Base-by-base conservation (phyloP, 1,140 invertebrate genomes). In the Physella acuta region DNA sequence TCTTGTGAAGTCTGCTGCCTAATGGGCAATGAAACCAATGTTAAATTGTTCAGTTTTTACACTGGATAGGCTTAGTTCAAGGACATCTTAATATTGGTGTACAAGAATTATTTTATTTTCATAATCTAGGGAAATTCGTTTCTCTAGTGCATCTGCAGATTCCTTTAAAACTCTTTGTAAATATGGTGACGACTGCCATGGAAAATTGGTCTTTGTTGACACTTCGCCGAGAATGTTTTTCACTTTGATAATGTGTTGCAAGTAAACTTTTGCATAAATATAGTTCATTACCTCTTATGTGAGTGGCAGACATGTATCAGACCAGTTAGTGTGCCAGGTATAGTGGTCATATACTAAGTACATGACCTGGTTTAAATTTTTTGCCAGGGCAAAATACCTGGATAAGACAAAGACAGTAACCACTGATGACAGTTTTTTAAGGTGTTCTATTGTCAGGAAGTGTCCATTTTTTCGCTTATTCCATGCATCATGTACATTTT, bases 1-100 rank as follows among this genome's bases (percentile, higher is more conserved):
- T 66, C 77, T 80, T 64, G 76, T 79, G 31, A 78, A 80, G 55
- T 74, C 73, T 37, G 76, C 65, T 53, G 76, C 78, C 39, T 79
- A 73, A 76, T 24, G 8, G 24, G 28, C 8, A n/a, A n/a, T n/a
- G n/a, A n/a, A n/a, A n/a, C n/a, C n/a, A n/a, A n/a, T n/a, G n/a
- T n/a, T n/a, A n/a, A n/a, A n/a, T n/a, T n/a, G n/a, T 37, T 24
- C 60, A 30, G 39, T 24, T 52, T 2, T 16, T 3, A 26, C 44
- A 2, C n/a, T 64, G 24, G 30, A 20, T 52, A n/a, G 1, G 30
- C 31, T 34, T 64, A 17, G 37, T 63, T 24, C 4, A 31, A 17
- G 26, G 31, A 3, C 39, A 16, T 64, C 28, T 52, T 24, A 30
- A n/a, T 11, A 26, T 62, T 44, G 36, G 20, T 62, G 60, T 62